Evolutionary conservation across 2,888 invertebrate genomes (phyloP), one percentile per base, ranked within the genome.

Genomic region (Heteropelma amictum): DNA sequence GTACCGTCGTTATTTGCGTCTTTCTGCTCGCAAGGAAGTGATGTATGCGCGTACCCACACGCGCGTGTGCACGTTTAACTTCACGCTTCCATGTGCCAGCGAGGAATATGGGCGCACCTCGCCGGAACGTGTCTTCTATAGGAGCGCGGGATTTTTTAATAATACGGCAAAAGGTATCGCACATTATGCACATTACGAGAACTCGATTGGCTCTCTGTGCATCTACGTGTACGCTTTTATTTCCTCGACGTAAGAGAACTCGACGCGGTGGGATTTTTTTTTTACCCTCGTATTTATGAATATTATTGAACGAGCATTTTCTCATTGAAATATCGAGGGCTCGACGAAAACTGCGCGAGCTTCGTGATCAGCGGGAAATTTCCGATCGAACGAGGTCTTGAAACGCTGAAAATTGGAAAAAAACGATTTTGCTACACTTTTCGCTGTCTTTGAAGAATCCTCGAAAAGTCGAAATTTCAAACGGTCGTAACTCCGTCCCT

Each of bases 121-220:
- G 68, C 54, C 56, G 73, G 61, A 68, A 72, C 72, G 67, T 30
- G 65, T 60, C 72, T 54, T 54, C 38, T 28, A n/a, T n/a, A n/a
- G n/a, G n/a, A 61, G 63, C 45, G 61, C 7, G 40, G 17, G 63
- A 56, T 56, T 68, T 49, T 56, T 42, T 51, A n/a, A n/a, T n/a
- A n/a, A n/a, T n/a, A n/a, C 45, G 19, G 35, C 19, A 12, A n/a
- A 19, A 51, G 38, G 40, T 56, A 30, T 38, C 12, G 73, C 30
- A 49, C 28, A 71, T 74, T 71, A 74, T 71, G 74, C 71, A 69
- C 60, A 74, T 65, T 74, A 71, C 74, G 74, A 51, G 71, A 53
- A 40, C 40, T 53, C 71, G 53, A 71, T 73, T 73, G 68, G 73
- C 63, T 35, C 17, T n/a, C n/a, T n/a, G n/a, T n/a, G 14, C 12